Evolutionary conservation across 2,113 vertebrate genomes (phyloP).

Genomic region (Microcebus murinus): DNA sequence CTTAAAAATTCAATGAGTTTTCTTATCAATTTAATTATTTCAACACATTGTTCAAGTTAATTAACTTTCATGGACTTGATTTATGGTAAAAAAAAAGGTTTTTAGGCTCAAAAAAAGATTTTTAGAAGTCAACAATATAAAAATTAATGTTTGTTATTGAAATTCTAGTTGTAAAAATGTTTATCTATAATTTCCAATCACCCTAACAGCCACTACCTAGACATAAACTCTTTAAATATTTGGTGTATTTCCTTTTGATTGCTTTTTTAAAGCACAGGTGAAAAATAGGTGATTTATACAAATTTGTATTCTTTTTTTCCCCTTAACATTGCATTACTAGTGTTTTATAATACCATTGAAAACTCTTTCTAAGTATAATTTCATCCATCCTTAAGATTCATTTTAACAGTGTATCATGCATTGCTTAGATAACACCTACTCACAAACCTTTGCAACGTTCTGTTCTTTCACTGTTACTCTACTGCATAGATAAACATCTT

Average conservation of each 20-base stretch:
- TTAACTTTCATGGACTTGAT: constrained; percentile 70
- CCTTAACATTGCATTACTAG: neutral
- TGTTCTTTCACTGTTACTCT: neutral
- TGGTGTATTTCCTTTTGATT: neutral
- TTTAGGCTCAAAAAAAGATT: constrained; percentile 40
- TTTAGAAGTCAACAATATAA: constrained; percentile 49
- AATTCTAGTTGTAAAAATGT: neutral
- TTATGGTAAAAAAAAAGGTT: neutral
- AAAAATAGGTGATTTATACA: neutral
- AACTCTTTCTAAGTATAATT: neutral
- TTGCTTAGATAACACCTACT: neutral
- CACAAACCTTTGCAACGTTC: neutral
- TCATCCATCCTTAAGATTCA: neutral
- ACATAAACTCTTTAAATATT: neutral
- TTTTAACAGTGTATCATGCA: neutral
- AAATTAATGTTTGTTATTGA: neutral
- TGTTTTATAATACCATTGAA: neutral
- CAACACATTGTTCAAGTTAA: constrained; percentile 70
- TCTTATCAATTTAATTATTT: constrained; percentile 79
- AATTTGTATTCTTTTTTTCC: neutral
- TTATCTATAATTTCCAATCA: constrained; percentile 46
- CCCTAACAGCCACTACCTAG: neutral
- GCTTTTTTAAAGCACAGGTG: neutral
- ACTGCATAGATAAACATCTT: neutral
- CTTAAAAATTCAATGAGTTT: constrained; percentile 54